Evolutionary conservation across 2,888 invertebrate species (phyloP).

Genomic region (Lysandra coridon): DNA sequence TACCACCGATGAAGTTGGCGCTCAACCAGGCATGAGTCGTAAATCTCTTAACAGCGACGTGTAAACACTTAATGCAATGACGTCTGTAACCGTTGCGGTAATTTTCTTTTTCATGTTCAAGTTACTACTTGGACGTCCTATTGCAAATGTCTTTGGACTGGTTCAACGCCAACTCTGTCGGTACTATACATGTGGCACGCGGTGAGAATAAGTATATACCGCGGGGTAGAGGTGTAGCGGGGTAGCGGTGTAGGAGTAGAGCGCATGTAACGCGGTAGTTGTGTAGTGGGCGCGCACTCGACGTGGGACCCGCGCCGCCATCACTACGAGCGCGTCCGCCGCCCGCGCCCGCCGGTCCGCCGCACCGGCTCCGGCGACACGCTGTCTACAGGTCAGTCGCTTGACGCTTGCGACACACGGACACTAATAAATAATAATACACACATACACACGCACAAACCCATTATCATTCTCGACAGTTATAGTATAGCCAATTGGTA

Average conservation of each 20-base stretch:
- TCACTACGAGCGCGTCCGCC: conserved; percentile 93
- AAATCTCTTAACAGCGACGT: neutral
- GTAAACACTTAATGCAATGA: no score
- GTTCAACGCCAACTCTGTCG: neutral
- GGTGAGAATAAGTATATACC: neutral
- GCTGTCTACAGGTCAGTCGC: conserved; percentile 78
- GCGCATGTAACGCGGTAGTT: conserved; percentile 82
- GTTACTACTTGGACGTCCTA: no score
- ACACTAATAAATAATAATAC: neutral
- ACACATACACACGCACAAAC: neutral
- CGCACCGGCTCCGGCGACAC: conserved; percentile 85
- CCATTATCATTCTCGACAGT: neutral
- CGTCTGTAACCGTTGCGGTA: no score
- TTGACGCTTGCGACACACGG: conserved; percentile 32
- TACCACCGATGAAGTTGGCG: neutral
- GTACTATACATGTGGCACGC: neutral
- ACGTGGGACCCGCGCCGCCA: conserved; percentile 95
- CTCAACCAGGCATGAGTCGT: neutral
- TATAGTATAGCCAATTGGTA: neutral
- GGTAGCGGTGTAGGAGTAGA: conserved; percentile 61
- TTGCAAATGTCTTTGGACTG: no score
- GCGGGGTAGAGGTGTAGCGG: conserved; percentile 17
- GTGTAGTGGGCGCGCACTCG: conserved; percentile 81
- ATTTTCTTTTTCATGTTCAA: no score
- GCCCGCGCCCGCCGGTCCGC: conserved; percentile 81